These are phyloP conservation scores for Lycorma delicatula DNA, from an alignment of 1,140 invertebrate species.

Conservation along the genomic window DNA sequence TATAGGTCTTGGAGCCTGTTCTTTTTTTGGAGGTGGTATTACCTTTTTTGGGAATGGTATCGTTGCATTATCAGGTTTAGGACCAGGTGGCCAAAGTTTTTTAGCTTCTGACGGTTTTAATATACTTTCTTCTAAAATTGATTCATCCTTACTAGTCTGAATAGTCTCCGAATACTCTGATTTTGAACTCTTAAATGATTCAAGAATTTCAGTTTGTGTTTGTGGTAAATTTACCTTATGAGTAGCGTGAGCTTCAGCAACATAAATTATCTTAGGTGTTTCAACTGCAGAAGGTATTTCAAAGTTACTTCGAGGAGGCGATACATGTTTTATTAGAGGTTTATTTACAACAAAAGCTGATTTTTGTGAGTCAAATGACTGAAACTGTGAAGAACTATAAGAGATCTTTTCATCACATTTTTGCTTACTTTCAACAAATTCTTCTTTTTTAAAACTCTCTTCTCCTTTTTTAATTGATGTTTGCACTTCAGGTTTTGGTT, in stretches of 20 bases:
- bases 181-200: not conserved
- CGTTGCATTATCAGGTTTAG: slow-evolving; percentile 18
- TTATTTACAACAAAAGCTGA: not conserved
- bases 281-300: not conserved
- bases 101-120: slow-evolving; percentile 28
- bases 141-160: not conserved
- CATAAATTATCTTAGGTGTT: slow-evolving; percentile 23
- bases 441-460: slow-evolving; percentile 10
- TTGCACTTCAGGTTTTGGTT: slow-evolving; percentile 28
- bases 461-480: slow-evolving; percentile 15
- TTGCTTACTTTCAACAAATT: too few species aligned
- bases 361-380: not conserved
- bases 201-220: not conserved
- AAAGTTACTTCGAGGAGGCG: not conserved
- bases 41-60: slow-evolving; percentile 17
- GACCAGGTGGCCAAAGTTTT: slow-evolving; percentile 20
- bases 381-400: not conserved
- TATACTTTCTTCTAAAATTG: slow-evolving; percentile 32
- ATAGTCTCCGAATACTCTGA: slow-evolving; percentile 6
- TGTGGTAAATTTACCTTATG: slow-evolving; percentile 18
- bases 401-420: not conserved
- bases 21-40: slow-evolving; percentile 26
- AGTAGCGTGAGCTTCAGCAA: slow-evolving; percentile 27
- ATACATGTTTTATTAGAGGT: not conserved
- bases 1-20: slow-evolving; percentile 31